A percentile compares a stretch with the other conserved stretches of the same genome.
These are phyloP conservation scores for Drosophila macrospina DNA, from an alignment of 2,888 invertebrate species.

Conservation along the genomic window DNA sequence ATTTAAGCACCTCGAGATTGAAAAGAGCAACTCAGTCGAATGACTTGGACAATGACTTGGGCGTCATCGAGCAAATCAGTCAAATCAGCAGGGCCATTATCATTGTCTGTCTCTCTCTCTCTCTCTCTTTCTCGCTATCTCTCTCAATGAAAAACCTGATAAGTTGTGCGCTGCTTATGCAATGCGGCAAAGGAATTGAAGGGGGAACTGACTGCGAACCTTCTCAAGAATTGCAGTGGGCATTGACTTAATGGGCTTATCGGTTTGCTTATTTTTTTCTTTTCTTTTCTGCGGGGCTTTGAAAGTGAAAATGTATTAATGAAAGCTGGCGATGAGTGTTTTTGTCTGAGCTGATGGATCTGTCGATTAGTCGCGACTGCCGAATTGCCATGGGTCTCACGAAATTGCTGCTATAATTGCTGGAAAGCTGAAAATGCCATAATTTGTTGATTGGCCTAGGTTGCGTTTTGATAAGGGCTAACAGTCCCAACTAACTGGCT, in stretches of 20 bases:
- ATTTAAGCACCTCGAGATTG: constrained; percentile 46
- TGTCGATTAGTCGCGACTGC: constrained; percentile 57
- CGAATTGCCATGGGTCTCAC: constrained; percentile 37
- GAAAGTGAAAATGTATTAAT: constrained; percentile 72
- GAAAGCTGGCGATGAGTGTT: constrained; percentile 62
- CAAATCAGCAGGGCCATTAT: constrained; percentile 65
- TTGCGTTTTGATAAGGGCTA: constrained; percentile 51
- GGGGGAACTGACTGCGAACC: constrained; percentile 12
- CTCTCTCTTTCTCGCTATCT: neutral
- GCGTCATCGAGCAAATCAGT: constrained; percentile 57
- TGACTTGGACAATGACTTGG: constrained; percentile 52
- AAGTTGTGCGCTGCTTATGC: constrained; percentile 59
- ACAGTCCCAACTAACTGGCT: constrained; percentile 25
- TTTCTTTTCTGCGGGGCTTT: constrained; percentile 3
- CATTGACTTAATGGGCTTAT: constrained; percentile 52
- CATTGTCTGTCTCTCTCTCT: constrained; percentile 32
- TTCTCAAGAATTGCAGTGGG: constrained; percentile 61
- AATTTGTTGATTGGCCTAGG: constrained; percentile 58
- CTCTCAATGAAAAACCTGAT: constrained; percentile 48
- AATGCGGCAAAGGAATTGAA: constrained; percentile 37
- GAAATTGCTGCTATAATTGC: constrained; percentile 64
- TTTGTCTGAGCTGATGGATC: constrained; percentile 50
- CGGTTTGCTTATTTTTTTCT: constrained; percentile 37
- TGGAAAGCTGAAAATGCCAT: constrained; percentile 74
- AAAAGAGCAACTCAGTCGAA: constrained; percentile 61